Evolutionary conservation across 2,888 invertebrate species (phyloP).

Genomic region (Blastobasis lacticolella): DNA sequence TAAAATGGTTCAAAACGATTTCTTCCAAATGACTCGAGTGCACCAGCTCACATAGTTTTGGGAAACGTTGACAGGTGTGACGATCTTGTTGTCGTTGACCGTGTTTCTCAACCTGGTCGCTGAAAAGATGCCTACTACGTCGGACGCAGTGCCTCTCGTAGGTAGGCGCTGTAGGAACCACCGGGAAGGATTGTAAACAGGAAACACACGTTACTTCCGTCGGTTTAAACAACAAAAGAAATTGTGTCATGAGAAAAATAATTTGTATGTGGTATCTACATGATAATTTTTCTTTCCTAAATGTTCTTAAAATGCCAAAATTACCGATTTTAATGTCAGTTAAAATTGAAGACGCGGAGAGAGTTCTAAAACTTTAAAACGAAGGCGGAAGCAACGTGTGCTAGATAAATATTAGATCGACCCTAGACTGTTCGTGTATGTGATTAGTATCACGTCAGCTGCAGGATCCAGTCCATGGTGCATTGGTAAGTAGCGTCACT

Average conservation of each 20-base stretch:
- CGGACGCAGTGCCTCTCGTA: conserved; percentile 88
- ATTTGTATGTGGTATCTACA: too few relatives aligned
- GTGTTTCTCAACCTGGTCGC: conserved; percentile 98
- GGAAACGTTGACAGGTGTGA: conserved; percentile 87
- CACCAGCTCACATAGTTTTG: conserved; percentile 18
- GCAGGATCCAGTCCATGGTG: conserved; percentile 21
- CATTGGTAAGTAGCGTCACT: conserved; percentile 30
- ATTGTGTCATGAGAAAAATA: too few relatives aligned
- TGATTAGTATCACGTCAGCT: conserved; percentile 13
- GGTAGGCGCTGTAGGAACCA: conserved; percentile 64
- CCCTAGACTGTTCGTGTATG: conserved; percentile 37
- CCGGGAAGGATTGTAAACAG: conserved; percentile 1
- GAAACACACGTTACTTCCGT: conserved; percentile 30
- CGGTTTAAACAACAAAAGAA: neutral
- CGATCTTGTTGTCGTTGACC: conserved; percentile 96
- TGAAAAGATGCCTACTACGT: conserved; percentile 94
- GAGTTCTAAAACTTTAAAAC: conserved; percentile 28
- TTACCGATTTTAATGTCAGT: too few relatives aligned
- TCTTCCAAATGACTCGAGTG: neutral
- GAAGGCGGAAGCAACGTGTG: conserved; percentile 36
- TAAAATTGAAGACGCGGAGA: neutral
- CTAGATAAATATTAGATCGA: conserved; percentile 40
- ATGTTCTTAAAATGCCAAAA: too few relatives aligned
- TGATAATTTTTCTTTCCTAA: too few relatives aligned
- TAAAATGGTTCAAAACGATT: neutral